Base-by-base conservation (phyloP, 2,888 invertebrate species). In the Cephus spinipes region DNA sequence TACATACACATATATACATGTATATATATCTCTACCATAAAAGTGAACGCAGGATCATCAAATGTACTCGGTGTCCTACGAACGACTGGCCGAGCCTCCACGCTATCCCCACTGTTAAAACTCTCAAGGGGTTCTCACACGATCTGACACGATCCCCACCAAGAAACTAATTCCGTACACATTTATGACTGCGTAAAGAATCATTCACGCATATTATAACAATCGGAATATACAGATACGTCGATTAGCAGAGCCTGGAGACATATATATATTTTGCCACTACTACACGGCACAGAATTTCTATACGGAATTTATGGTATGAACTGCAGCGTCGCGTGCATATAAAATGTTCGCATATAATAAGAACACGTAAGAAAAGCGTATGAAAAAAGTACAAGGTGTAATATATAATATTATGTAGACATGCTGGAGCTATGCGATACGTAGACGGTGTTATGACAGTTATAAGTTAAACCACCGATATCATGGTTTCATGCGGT, bases 11-110 rank as follows among this genome's bases (percentile, higher is more conserved):
- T 73, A 30, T 73, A 73, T 12, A 32, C 2, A 15, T 73, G 11
- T 3, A 30, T 30, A 73, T 73, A 33, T 55, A 55, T 55, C 23
- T 6, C 55, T 23, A 23, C 23, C 55, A 55, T 23, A 81, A 83
- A 81, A 83, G 83, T 79, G 81, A 79, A 80, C 79, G 84, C 81
- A 81, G 83, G 82, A 85, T 83, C 76, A 81, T 78, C 76, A 85
- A 84, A 80, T 84, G 81, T 84, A 77, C 83, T 82, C 84, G 81
- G 83, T 81, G 83, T 79, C 81, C 78, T 76, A 82, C 78, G 77
- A 82, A 82, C 84, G 82, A 85, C 83, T 85, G 85, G 83, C 84
- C 87, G 84, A 85, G 86, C 87, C 87, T 86, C 87, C 86, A 78
- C 83, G 79, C 73, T 77, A 82, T 83, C 82, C 81, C 84, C 86